Conservation (phyloP, 2,888 invertebrate species). For the Drosophila planitibia region DNA sequence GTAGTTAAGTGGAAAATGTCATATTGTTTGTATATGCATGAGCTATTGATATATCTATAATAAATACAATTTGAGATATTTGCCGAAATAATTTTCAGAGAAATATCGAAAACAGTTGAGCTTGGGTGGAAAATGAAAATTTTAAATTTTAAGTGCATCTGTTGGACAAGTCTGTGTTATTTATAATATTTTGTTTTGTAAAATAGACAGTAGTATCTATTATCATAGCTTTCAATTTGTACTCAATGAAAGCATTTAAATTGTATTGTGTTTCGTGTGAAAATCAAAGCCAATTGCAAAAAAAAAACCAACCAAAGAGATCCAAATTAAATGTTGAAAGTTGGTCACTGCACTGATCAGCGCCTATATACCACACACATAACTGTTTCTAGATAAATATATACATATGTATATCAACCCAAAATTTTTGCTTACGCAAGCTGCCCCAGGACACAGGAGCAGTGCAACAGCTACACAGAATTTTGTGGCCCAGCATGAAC, state of each 20-base stretch:
- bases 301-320: neutral
- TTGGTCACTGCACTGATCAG: constrained; percentile 5
- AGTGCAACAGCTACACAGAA: constrained; percentile 1
- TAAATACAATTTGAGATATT: neutral
- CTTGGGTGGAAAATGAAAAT: neutral
- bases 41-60: neutral
- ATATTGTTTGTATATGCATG: neutral
- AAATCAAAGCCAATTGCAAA: neutral
- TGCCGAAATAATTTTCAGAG: neutral
- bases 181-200: neutral
- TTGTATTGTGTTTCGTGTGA: constrained; percentile 19
- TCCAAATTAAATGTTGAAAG: constrained; percentile 36
- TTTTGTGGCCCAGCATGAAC: neutral
- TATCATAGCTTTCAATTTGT: constrained; percentile 2
- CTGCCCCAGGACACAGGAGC: constrained; percentile 47
- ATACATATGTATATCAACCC: constrained; percentile 51
- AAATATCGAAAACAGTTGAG: neutral
- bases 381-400: constrained; percentile 1
- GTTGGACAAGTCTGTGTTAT: neutral
- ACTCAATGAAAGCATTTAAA: constrained; percentile 16
- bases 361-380: neutral
- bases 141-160: neutral
- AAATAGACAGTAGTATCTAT: neutral
- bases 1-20: neutral
- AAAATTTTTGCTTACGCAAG: constrained; percentile 72